Conservation (phyloP, 2,888 invertebrate genomes). For the Anarsia innoxiella region DNA sequence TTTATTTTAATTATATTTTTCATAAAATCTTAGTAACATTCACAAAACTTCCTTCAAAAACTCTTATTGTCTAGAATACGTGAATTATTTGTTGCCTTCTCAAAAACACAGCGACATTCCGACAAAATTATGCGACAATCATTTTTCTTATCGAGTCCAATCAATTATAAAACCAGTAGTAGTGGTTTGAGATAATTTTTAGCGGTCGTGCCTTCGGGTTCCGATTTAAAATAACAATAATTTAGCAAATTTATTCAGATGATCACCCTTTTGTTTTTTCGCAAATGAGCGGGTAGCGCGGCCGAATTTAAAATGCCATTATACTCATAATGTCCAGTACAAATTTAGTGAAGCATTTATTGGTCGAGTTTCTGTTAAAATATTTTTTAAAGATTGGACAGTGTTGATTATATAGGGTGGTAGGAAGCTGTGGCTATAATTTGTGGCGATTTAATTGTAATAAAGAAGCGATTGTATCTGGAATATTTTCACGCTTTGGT, state of each 20-base stretch:
- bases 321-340: slow-evolving; percentile 33
- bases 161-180: slow-evolving; percentile 11
- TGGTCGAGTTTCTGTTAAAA: slow-evolving; percentile 3
- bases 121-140: slow-evolving; percentile 3
- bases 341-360: slow-evolving; percentile 11
- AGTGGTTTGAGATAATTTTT: slow-evolving; percentile 25
- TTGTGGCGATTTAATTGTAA: not conserved
- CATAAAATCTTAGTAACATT: too few species aligned
- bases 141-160: slow-evolving; percentile 1
- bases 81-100: not conserved
- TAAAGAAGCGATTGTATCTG: slow-evolving; percentile 9
- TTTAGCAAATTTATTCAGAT: slow-evolving; percentile 66
- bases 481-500: too few species aligned
- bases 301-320: slow-evolving; percentile 56
- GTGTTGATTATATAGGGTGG: too few species aligned
- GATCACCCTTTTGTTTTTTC: slow-evolving; percentile 57
- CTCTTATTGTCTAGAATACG: too few species aligned
- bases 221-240: slow-evolving; percentile 59
- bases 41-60: too few species aligned
- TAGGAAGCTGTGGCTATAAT: too few species aligned
- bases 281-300: slow-evolving; percentile 47
- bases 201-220: slow-evolving; percentile 34
- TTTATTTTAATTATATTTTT: too few species aligned
- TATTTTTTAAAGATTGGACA: not conserved
- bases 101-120: not conserved